phyloP scores from a whole-genome alignment of 2,797 vertebrate species.

The Myotis daubentonii region DNA sequence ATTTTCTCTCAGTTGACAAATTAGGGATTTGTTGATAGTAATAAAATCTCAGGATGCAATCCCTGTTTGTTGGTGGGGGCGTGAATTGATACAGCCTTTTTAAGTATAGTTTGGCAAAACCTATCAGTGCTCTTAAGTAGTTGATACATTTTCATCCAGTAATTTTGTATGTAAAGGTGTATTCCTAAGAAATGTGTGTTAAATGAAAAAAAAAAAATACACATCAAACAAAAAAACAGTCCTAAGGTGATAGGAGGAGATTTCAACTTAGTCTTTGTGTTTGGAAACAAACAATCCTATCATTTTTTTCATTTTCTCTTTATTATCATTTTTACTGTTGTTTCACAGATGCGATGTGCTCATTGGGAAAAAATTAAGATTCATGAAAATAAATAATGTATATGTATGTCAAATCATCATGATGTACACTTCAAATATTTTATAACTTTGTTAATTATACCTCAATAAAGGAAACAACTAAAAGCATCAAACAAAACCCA shows the following conservation, averaged over 20 bases:
- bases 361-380: slow-evolving; percentile 23
- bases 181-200: background rate
- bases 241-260: background rate
- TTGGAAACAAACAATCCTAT: background rate
- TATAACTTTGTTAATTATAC: background rate
- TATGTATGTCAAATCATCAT: background rate
- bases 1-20: background rate
- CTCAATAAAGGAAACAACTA: background rate
- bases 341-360: background rate
- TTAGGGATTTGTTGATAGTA: background rate
- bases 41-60: background rate
- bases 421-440: background rate
- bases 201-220: background rate
- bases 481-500: background rate
- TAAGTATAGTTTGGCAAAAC: background rate
- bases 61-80: background rate
- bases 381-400: background rate
- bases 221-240: background rate
- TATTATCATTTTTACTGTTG: background rate
- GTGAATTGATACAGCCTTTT: background rate
- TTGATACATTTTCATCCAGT: background rate
- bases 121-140: background rate
- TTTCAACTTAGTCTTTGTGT: background rate
- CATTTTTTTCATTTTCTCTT: background rate
- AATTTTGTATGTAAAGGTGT: background rate